phyloP scores from a whole-genome alignment of 2,797 vertebrate species.

The Dipus sagitta region DNA sequence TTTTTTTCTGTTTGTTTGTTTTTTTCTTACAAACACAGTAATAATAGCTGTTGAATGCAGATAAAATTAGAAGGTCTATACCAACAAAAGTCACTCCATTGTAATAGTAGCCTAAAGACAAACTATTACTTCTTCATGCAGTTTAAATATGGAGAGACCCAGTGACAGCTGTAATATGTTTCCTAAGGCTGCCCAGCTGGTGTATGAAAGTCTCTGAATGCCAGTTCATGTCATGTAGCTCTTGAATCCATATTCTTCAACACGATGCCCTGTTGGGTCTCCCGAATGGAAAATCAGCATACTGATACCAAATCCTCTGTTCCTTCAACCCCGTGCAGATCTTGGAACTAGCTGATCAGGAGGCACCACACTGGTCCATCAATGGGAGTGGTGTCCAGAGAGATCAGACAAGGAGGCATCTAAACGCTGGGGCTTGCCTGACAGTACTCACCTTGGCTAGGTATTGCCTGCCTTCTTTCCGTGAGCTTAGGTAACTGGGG shows the following conservation, averaged over 20 bases:
- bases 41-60: background rate
- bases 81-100: background rate
- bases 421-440: too few relatives aligned
- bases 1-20: background rate
- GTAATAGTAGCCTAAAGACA: background rate
- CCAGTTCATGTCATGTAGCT: background rate
- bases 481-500: too few relatives aligned
- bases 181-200: background rate
- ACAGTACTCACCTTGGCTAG: too few relatives aligned
- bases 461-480: too few relatives aligned
- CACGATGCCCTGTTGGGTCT: accelerated
- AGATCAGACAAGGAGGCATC: background rate
- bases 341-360: background rate
- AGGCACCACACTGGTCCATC: too few relatives aligned
- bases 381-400: background rate
- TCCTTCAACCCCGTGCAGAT: background rate
- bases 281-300: background rate
- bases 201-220: background rate
- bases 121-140: background rate
- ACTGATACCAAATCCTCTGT: accelerated
- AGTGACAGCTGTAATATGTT: background rate
- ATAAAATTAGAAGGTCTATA: background rate
- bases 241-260: background rate
- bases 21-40: background rate
- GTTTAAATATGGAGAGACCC: background rate